A percentile compares a stretch with the other conserved stretches of the same genome.
Evolutionary conservation across 2,113 vertebrate species (phyloP).

Genomic region (Romanogobio albipinnatus): DNA sequence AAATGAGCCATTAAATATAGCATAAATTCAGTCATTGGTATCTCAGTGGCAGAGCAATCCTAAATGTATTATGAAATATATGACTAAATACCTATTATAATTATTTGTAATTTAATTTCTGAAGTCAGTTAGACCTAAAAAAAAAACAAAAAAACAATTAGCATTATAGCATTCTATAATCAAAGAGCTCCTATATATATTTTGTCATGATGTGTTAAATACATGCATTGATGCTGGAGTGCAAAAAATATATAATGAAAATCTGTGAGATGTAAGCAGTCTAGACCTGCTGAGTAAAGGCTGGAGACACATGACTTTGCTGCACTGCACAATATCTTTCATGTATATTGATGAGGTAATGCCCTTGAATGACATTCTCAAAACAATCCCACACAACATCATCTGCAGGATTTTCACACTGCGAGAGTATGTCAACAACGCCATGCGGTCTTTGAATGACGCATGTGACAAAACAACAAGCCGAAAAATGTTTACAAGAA

Average conservation of each 20-base stretch:
- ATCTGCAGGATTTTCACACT: constrained; percentile 11
- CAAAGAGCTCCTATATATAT: no score
- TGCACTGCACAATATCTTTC: constrained; percentile 52
- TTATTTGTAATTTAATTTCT: neutral
- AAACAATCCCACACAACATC: neutral
- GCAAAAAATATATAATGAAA: neutral
- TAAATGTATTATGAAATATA: neutral
- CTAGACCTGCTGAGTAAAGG: neutral
- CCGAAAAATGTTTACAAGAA: neutral
- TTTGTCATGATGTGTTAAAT: no score
- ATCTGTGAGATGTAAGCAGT: neutral
- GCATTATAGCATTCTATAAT: no score
- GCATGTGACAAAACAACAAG: neutral
- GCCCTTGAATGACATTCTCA: constrained; percentile 5
- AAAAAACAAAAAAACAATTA: no score
- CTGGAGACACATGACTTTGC: constrained; percentile 63
- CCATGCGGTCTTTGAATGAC: neutral
- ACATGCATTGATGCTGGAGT: neutral
- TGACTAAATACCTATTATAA: neutral
- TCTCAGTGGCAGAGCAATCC: neutral
- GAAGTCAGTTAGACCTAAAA: neutral
- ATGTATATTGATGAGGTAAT: constrained; percentile 23
- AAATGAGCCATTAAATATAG: neutral
- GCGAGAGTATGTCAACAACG: constrained; percentile 12
- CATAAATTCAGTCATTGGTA: neutral